These are phyloP conservation scores for Gavia stellata DNA, from an alignment of 2,113 vertebrate genomes.

Conservation along the genomic window DNA sequence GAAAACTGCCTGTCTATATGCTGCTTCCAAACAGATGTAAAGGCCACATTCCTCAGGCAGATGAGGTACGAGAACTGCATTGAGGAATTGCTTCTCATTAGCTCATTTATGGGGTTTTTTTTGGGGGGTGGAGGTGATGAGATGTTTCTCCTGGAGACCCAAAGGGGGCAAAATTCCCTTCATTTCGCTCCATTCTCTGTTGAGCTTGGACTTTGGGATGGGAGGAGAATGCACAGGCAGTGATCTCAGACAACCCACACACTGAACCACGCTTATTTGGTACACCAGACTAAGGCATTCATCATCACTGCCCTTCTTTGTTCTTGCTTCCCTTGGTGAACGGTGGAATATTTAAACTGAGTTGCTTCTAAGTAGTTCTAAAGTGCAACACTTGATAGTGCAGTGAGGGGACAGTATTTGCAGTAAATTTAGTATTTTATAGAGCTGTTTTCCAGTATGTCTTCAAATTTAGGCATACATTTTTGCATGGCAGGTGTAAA, in stretches of 20 bases:
- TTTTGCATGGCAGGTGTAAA: background rate
- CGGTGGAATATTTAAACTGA: background rate
- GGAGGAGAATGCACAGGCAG: background rate
- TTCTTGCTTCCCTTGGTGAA: background rate
- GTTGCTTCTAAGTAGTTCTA: background rate
- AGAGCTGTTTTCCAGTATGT: background rate
- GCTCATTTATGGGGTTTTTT: background rate
- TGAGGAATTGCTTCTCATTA: background rate
- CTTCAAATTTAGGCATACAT: background rate
- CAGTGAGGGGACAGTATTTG: background rate
- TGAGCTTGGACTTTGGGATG: background rate
- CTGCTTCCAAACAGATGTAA: background rate
- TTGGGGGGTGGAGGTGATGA: background rate
- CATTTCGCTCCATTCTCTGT: background rate
- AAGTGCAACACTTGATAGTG: background rate
- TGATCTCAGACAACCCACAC: background rate
- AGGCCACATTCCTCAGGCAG: background rate
- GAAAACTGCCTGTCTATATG: background rate
- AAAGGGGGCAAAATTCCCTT: background rate
- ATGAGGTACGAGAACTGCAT: background rate
- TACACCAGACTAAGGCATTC: too few species aligned
- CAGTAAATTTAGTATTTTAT: background rate
- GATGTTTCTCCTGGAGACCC: background rate
- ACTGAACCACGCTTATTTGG: background rate
- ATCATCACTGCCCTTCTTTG: background rate